These are phyloP conservation scores for Seriola dumerili DNA, from an alignment of 2,113 vertebrate genomes.

Conservation along the genomic window DNA sequence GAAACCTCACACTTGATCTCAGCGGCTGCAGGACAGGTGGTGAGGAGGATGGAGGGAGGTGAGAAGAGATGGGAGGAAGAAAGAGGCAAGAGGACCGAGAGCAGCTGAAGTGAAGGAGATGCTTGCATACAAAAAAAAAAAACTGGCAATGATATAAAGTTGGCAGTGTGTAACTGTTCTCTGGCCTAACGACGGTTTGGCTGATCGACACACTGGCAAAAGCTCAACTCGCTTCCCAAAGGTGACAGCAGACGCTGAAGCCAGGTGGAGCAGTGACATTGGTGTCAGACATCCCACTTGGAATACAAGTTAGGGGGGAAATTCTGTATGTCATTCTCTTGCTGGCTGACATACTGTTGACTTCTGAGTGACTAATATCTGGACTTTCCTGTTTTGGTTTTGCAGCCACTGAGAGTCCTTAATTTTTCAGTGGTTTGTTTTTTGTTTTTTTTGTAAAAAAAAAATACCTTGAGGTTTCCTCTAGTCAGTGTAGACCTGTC, in stretches of 20 bases:
- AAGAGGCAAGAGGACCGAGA: slow-evolving; percentile 19
- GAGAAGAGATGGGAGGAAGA: slow-evolving; percentile 48
- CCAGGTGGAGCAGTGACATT: slow-evolving; percentile 69
- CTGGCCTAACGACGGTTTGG: slow-evolving; percentile 56
- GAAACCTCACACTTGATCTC: slow-evolving; percentile 63
- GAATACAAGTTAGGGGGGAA: slow-evolving; percentile 44
- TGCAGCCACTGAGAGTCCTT: not conserved
- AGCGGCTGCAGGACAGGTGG: slow-evolving; percentile 69
- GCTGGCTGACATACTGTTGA: slow-evolving; percentile 16
- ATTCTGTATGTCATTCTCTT: slow-evolving; percentile 18
- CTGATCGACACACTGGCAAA: slow-evolving; percentile 56
- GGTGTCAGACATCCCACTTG: slow-evolving; percentile 59
- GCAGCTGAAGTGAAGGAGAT: slow-evolving; percentile 44
- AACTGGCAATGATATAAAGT: slow-evolving; percentile 58
- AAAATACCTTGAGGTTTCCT: not conserved
- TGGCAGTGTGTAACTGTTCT: slow-evolving; percentile 58
- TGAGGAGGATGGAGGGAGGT: slow-evolving; percentile 60
- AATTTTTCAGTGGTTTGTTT: not conserved
- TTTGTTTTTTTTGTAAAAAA: not conserved
- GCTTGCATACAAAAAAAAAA: slow-evolving; percentile 40
- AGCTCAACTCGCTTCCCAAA: slow-evolving; percentile 60
- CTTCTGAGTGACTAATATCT: not conserved
- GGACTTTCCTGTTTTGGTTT: not conserved
- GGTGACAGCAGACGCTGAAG: slow-evolving; percentile 65
- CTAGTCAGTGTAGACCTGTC: not conserved